Conservation (phyloP, 2,888 invertebrate species). For the Shargacucullia verbasci region DNA sequence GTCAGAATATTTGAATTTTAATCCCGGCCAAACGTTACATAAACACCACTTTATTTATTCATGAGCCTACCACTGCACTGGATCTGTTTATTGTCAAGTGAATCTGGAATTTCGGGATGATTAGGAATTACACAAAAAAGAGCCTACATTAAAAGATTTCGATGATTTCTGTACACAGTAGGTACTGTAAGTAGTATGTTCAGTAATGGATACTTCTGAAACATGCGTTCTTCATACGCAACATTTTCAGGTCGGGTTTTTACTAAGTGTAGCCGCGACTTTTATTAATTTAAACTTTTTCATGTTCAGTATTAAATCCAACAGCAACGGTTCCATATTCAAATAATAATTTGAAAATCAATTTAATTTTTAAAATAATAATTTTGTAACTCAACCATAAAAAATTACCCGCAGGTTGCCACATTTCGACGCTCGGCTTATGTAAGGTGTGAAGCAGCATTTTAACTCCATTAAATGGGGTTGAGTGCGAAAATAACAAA, state of each 20-base stretch:
- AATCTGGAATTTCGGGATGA: constrained; percentile 43
- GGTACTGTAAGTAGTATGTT: no score
- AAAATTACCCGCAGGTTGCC: constrained; percentile 31
- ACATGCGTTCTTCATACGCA: no score
- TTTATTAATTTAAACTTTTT: no score
- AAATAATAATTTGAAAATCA: no score
- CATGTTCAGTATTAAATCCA: no score
- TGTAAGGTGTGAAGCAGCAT: constrained; percentile 5
- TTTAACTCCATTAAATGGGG: no score
- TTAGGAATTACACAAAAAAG: neutral
- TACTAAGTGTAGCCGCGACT: no score
- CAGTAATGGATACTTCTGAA: no score
- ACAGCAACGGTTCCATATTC: no score
- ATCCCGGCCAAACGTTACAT: constrained; percentile 82
- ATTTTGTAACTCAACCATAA: constrained; percentile 4
- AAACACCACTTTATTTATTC: constrained; percentile 86
- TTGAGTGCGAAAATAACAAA: neutral
- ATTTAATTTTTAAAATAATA: neutral
- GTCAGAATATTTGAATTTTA: constrained; percentile 90
- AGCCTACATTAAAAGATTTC: no score
- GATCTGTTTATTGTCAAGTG: constrained; percentile 57
- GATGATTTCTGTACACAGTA: no score
- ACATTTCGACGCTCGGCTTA: constrained; percentile 19
- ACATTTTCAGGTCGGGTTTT: no score
- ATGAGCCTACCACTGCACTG: constrained; percentile 73